These are phyloP conservation scores for Magallana angulata DNA, from an alignment of 1,140 invertebrate genomes.

Conservation along the genomic window DNA sequence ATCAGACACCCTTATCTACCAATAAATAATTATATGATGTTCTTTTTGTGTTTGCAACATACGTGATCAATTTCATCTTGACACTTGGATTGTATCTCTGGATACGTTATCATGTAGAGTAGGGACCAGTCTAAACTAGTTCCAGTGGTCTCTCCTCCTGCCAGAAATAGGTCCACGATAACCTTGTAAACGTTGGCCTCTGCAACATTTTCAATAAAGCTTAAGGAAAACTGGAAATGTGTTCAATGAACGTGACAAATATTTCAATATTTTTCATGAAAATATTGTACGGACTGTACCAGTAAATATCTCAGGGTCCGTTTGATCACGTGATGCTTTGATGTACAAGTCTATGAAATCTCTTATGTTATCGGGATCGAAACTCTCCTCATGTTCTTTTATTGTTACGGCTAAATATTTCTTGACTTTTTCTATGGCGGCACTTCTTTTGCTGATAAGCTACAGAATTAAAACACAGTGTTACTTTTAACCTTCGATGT, in stretches of 20 bases:
- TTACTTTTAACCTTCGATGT: too few relatives aligned
- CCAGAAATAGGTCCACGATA: conserved; percentile 89
- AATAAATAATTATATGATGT: background rate
- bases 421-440: conserved; percentile 63
- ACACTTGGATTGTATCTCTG: conserved; percentile 87
- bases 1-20: background rate
- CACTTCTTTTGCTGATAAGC: conserved; percentile 59
- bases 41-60: background rate
- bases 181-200: conserved; percentile 71
- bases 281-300: conserved; percentile 44
- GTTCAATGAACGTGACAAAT: too few relatives aligned
- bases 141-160: conserved; percentile 93
- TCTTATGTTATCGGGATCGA: conserved; percentile 83
- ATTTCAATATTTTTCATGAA: background rate
- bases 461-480: background rate
- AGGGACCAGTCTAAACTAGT: conserved; percentile 93
- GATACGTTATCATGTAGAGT: conserved; percentile 89
- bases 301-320: conserved; percentile 61
- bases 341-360: conserved; percentile 94
- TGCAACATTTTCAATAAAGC: conserved; percentile 44
- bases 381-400: conserved; percentile 86
- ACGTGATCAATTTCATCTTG: conserved; percentile 87
- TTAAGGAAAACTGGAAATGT: too few relatives aligned
- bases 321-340: conserved; percentile 83
- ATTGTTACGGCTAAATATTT: conserved; percentile 83